These are phyloP conservation scores for Solen grandis DNA, from an alignment of 1,140 invertebrate genomes.

Conservation along the genomic window DNA sequence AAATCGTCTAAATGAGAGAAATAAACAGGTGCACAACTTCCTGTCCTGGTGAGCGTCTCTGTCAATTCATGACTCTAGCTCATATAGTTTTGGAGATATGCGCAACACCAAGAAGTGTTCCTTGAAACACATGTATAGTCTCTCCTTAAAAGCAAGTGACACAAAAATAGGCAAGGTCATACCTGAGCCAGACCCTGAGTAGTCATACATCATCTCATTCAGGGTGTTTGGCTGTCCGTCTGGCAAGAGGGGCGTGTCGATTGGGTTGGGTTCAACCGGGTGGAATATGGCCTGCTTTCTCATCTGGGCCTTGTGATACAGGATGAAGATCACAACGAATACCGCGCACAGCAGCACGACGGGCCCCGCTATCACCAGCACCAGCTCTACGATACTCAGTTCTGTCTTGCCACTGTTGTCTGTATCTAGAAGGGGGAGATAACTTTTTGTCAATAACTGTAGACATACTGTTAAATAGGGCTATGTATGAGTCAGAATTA, in stretches of 20 bases:
- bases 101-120: too few species aligned
- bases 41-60: too few species aligned
- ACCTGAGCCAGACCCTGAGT: conserved; percentile 68
- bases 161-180: too few species aligned
- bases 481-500: neutral
- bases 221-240: conserved; percentile 86
- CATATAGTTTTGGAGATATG: too few species aligned
- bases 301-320: conserved; percentile 36
- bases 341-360: conserved; percentile 37
- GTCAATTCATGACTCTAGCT: too few species aligned
- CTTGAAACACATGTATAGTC: too few species aligned
- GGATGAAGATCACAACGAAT: conserved; percentile 29
- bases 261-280: conserved; percentile 27
- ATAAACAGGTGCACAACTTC: too few species aligned
- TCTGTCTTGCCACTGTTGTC: conserved; percentile 44
- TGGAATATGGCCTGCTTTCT: conserved; percentile 12
- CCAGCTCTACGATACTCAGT: conserved; percentile 37
- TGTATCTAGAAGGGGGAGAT: conserved; percentile 30
- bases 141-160: too few species aligned
- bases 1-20: too few species aligned
- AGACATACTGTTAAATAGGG: neutral
- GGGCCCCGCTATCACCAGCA: conserved; percentile 36
- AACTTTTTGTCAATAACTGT: neutral
- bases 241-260: conserved; percentile 37
- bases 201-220: conserved; percentile 63